phyloP scores from a whole-genome alignment of 2,888 invertebrate genomes.

The Oasisia sp. region DNA sequence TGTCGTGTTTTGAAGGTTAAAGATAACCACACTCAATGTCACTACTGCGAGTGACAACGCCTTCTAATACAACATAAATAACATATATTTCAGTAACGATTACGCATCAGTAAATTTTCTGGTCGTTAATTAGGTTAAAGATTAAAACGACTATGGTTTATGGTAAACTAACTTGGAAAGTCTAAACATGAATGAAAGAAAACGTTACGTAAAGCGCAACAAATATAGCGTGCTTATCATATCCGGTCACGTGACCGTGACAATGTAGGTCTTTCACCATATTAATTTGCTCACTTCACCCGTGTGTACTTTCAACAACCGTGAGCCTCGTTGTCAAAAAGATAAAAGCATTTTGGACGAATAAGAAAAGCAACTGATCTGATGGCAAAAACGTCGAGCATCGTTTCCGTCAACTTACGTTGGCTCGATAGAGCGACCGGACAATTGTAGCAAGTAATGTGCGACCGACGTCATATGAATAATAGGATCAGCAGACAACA shows the following conservation, averaged over 20 bases:
- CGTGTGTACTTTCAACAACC: not conserved
- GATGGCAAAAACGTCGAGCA: not conserved
- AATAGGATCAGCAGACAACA: not conserved
- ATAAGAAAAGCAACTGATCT: not conserved
- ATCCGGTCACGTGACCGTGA: constrained; percentile 13
- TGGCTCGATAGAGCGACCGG: not conserved
- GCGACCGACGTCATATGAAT: not conserved
- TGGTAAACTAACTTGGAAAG: not conserved
- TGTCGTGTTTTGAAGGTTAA: too few relatives aligned
- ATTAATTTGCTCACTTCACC: not conserved
- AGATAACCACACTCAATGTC: too few relatives aligned
- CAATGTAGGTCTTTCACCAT: not conserved
- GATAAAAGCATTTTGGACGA: not conserved
- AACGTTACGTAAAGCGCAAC: not conserved
- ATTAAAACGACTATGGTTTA: not conserved
- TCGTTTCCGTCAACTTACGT: not conserved
- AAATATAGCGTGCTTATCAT: not conserved
- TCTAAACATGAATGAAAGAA: not conserved
- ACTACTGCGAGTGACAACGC: too few relatives aligned
- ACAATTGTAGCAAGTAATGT: not conserved
- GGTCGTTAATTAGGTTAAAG: not conserved
- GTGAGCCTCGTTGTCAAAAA: not conserved
- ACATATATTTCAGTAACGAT: too few relatives aligned
- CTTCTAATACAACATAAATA: too few relatives aligned
- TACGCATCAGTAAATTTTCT: too few relatives aligned